Evolutionary conservation across 2,888 invertebrate species (phyloP).

Genomic region (Cerastis leucographa): DNA sequence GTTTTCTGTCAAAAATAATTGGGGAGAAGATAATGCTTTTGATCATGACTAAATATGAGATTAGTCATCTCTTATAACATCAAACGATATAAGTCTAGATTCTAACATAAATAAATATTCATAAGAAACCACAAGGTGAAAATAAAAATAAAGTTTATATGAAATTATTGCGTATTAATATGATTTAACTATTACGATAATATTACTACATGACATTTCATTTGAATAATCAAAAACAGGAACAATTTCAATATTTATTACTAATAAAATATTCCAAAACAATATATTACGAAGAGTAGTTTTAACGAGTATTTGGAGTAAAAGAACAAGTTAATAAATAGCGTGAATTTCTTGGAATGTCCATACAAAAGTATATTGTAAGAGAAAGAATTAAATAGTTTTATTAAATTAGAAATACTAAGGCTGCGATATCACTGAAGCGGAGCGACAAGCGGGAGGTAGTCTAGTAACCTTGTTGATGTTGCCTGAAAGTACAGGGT

Average conservation of each 20-base stretch:
- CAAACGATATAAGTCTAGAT: neutral
- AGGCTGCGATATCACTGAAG: neutral
- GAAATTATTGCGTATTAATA: neutral
- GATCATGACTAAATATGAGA: neutral
- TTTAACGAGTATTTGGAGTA: slow-evolving; percentile 15
- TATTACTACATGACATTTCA: slow-evolving; percentile 8
- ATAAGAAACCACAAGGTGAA: neutral
- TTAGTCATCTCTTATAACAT: neutral
- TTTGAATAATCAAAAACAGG: slow-evolving; percentile 22
- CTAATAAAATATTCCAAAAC: slow-evolving; percentile 11
- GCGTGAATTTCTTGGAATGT: slow-evolving; percentile 3
- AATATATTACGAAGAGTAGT: neutral
- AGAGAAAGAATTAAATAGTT: slow-evolving; percentile 7
- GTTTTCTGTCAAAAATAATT: neutral
- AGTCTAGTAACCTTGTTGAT: no score
- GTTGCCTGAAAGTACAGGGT: no score
- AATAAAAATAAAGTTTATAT: slow-evolving; percentile 1
- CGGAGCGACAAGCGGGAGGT: neutral
- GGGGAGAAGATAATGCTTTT: neutral
- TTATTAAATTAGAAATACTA: slow-evolving; percentile 3
- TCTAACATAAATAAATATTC: neutral
- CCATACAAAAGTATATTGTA: neutral
- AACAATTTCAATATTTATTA: slow-evolving; percentile 29
- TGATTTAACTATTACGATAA: slow-evolving; percentile 22
- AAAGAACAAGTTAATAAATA: neutral